Conservation (phyloP, 2,888 invertebrate species). For the Epinotia demarniana region DNA sequence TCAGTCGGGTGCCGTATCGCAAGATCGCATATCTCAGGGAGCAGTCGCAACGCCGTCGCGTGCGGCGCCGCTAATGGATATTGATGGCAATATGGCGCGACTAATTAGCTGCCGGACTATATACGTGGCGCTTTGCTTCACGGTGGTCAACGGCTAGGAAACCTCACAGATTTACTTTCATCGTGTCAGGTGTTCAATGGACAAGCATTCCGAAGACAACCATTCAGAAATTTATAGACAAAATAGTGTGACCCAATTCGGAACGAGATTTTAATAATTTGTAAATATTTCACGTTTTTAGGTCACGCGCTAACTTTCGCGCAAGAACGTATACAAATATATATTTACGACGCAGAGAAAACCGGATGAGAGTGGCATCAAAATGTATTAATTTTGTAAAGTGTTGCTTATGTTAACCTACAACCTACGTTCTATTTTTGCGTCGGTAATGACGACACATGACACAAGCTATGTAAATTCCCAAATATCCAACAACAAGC, state of each 20-base stretch:
- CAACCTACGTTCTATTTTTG: too few relatives aligned
- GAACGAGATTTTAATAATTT: too few relatives aligned
- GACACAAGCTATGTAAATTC: too few relatives aligned
- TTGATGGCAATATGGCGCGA: conserved; percentile 78
- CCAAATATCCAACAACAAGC: too few relatives aligned
- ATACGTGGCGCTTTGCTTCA: conserved; percentile 30
- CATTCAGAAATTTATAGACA: background rate
- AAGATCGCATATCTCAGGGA: conserved; percentile 58
- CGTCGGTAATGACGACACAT: too few relatives aligned
- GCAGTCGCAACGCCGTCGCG: conserved; percentile 69
- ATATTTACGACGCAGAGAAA: too few relatives aligned
- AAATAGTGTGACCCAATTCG: background rate
- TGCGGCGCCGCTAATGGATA: conserved; percentile 83
- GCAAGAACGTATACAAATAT: too few relatives aligned
- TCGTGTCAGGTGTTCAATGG: background rate
- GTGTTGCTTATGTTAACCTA: too few relatives aligned
- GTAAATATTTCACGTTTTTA: too few relatives aligned
- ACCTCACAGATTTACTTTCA: background rate
- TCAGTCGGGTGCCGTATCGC: conserved; percentile 45
- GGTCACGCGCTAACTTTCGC: too few relatives aligned
- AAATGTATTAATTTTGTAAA: too few relatives aligned
- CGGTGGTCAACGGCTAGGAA: conserved; percentile 14
- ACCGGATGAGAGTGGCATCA: too few relatives aligned
- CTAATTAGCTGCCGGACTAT: conserved; percentile 76
- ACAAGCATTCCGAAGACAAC: background rate